Conservation (phyloP, 2,797 vertebrate genomes). For the Micropoecilia bifurca region DNA sequence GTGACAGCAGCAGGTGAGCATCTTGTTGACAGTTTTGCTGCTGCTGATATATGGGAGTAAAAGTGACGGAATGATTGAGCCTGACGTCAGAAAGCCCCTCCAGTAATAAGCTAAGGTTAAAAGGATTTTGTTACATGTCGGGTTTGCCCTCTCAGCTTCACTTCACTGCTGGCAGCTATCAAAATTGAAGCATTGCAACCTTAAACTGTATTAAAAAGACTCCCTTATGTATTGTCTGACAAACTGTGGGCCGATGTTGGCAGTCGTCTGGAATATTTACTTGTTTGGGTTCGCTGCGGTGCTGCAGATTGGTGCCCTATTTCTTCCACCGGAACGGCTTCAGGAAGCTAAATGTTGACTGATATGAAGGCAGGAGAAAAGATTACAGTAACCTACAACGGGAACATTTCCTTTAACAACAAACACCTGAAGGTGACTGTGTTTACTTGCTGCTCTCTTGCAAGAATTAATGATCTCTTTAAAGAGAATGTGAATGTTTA, state of each 20-base stretch:
- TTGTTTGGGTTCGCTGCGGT: background rate
- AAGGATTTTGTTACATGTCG: background rate
- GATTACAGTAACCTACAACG: background rate
- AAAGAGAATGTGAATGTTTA: slow-evolving; percentile 27
- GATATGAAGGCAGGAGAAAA: background rate
- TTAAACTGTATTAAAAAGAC: slow-evolving; percentile 17
- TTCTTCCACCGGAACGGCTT: slow-evolving; percentile 5
- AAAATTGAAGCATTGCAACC: slow-evolving; percentile 12
- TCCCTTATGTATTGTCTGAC: slow-evolving; percentile 8
- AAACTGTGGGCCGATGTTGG: slow-evolving; percentile 9
- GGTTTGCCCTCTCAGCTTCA: slow-evolving; percentile 1
- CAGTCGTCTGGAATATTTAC: background rate
- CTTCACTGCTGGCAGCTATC: slow-evolving; percentile 5
- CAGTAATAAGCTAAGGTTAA: slow-evolving; percentile 10
- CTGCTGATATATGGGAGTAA: slow-evolving; percentile 1
- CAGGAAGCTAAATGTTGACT: background rate
- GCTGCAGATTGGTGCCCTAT: background rate
- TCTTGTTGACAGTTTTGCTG: background rate
- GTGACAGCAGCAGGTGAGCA: background rate
- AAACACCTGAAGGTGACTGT: slow-evolving; percentile 18
- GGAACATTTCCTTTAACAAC: background rate
- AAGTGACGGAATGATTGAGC: background rate
- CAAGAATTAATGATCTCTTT: slow-evolving; percentile 18
- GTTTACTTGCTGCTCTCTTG: slow-evolving; percentile 13
- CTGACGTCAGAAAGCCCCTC: background rate